Base-by-base conservation (phyloP, 1,140 invertebrate genomes). In the Ostrea edulis region DNA sequence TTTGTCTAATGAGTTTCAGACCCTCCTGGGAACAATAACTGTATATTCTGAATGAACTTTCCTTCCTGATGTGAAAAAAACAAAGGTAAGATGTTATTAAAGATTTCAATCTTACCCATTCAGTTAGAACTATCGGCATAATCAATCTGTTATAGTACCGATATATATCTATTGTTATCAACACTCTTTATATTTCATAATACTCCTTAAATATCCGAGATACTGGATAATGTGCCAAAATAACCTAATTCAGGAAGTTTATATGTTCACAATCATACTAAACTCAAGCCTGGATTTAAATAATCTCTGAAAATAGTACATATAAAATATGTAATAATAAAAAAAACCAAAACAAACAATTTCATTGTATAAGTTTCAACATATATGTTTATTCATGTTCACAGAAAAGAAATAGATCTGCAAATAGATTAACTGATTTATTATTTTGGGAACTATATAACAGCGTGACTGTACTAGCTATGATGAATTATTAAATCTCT, bases 41-140 rank as follows among this genome's bases (percentile, higher is more conserved):
- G 9, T 77, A 77, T 77, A 14, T 77, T 29, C 68, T 77, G 68
- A 35, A 77, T 77, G 68, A 25, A 29, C 14, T 62, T 62, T 62
- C 55, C 55, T 77, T 77, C 68, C 29, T 35, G 68, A 77, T 77
- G 55, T 62, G 17, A 62, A 29, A 77, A 20, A 77, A 35, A 29
- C 7, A 77, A 77, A 77, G 68, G 68, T 77, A 77, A 77, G 68
- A 25, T 77, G 9, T 14, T 62, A n/a, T 62, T 62, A 20, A 7
- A 62, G 1, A 62, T 17, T 7, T 62, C 35, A 44, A 44, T 44
- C 35, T 44, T 44, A 44, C 35, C 35, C 5, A 44, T 44, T 44
- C 1, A 2, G 5, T 44, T 5, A 44, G 35, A 44, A 44, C 1
- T 2, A 44, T 44, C 35, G 5, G 5, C 5, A 44, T 44, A 44